Conservation (phyloP, 2,888 invertebrate species). For the Aleiodes alternator region DNA sequence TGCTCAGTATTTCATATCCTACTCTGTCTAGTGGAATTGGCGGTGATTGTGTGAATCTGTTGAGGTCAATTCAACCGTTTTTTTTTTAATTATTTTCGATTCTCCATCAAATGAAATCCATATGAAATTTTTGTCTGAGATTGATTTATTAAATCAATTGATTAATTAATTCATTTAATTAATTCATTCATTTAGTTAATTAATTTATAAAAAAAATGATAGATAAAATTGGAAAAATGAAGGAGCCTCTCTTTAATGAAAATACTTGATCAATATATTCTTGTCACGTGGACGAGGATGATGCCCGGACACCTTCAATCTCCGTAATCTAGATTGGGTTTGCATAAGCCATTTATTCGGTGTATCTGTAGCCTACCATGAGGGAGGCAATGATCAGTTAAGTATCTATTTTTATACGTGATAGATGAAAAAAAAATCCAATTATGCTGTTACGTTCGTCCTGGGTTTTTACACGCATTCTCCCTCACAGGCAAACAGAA, state of each 20-base stretch:
- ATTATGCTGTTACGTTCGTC: no score
- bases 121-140: no score
- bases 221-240: no score
- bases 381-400: not conserved
- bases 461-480: no score
- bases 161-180: no score
- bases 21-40: not conserved
- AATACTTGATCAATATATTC: not conserved
- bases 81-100: not conserved
- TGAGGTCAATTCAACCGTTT: not conserved
- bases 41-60: not conserved
- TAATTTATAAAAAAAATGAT: no score
- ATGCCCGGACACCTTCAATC: not conserved
- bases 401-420: not conserved
- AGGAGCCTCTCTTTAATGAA: no score
- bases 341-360: not conserved
- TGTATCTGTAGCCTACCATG: not conserved
- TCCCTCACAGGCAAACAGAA: no score
- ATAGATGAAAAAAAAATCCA: not conserved
- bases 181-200: no score
- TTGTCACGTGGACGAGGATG: constrained; percentile 7
- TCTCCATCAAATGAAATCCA: not conserved
- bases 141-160: no score
- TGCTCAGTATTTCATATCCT: not conserved
- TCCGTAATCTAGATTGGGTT: constrained; percentile 7